Evolutionary conservation across 1,140 invertebrate species (phyloP).

Genomic region (Leptoteleia sp.): DNA sequence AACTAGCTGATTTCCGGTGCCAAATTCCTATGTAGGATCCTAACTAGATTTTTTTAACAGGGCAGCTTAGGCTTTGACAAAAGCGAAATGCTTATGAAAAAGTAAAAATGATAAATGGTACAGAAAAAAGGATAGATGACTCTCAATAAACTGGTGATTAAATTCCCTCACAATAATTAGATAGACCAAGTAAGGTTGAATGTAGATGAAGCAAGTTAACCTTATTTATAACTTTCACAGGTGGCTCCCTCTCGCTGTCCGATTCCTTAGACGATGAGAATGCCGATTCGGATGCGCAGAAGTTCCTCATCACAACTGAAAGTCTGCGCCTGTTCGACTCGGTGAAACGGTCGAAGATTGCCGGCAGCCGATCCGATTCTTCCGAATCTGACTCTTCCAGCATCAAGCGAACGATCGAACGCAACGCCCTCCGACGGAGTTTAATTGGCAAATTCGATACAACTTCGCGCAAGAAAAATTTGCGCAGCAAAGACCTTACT

Average conservation of each 20-base stretch:
- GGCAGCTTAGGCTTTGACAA: too few relatives aligned
- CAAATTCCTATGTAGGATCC: too few relatives aligned
- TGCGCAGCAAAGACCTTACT: slow-evolving; percentile 81
- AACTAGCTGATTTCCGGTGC: too few relatives aligned
- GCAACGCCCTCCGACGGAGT: slow-evolving; percentile 86
- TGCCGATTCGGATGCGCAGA: slow-evolving; percentile 71
- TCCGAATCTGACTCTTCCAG: slow-evolving; percentile 82
- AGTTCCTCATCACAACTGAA: slow-evolving; percentile 85
- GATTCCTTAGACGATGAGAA: slow-evolving; percentile 71
- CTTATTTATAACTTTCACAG: slow-evolving; percentile 11
- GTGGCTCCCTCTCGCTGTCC: slow-evolving; percentile 41
- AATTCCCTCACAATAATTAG: too few relatives aligned
- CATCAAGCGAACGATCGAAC: slow-evolving; percentile 85
- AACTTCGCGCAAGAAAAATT: slow-evolving; percentile 73
- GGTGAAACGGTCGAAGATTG: slow-evolving; percentile 83
- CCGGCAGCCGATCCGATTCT: slow-evolving; percentile 74
- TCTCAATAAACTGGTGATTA: too few relatives aligned
- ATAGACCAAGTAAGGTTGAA: too few relatives aligned
- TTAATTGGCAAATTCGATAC: slow-evolving; percentile 84
- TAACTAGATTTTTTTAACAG: too few relatives aligned
- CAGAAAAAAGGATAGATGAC: too few relatives aligned
- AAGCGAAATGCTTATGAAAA: too few relatives aligned
- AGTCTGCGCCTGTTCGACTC: slow-evolving; percentile 85
- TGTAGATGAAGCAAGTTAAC: too few relatives aligned
- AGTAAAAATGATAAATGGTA: too few relatives aligned